A percentile compares a stretch with the other conserved stretches of the same genome.
phyloP scores from a whole-genome alignment of 2,888 invertebrate species.

The Keiferia lycopersicella region DNA sequence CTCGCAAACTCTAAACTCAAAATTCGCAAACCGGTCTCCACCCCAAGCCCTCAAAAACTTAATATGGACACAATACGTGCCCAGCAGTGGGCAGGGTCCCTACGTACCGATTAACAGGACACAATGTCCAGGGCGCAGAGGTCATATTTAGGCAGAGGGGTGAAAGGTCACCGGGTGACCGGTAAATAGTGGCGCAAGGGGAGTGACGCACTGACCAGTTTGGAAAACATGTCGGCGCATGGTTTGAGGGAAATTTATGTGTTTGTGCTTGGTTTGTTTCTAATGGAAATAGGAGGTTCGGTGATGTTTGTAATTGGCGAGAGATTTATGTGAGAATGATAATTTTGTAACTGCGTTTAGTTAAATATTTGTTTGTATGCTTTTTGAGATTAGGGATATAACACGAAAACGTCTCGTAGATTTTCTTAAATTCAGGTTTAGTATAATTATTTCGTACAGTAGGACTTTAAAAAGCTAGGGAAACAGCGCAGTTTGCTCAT shows the following conservation, averaged over 20 bases:
- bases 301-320: constrained; percentile 24
- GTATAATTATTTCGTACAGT: no score
- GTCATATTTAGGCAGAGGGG: constrained; percentile 79
- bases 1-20: constrained; percentile 31
- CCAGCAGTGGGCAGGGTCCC: constrained; percentile 57
- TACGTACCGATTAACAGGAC: constrained; percentile 77
- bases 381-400: no score
- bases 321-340: constrained; percentile 14
- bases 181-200: constrained; percentile 72
- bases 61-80: constrained; percentile 70
- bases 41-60: constrained; percentile 70
- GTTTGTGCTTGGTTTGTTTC: constrained; percentile 41
- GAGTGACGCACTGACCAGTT: constrained; percentile 70
- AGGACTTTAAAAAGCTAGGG: no score
- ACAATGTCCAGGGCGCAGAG: constrained; percentile 73
- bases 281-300: constrained; percentile 24
- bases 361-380: no score
- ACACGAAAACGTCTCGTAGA: no score
- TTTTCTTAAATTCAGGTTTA: no score
- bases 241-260: constrained; percentile 65
- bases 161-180: constrained; percentile 73
- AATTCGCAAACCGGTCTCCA: constrained; percentile 53
- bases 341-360: background rate
- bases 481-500: no score
- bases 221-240: constrained; percentile 68